These are phyloP conservation scores for Notodromas monacha DNA, from an alignment of 2,888 invertebrate species.

Conservation along the genomic window DNA sequence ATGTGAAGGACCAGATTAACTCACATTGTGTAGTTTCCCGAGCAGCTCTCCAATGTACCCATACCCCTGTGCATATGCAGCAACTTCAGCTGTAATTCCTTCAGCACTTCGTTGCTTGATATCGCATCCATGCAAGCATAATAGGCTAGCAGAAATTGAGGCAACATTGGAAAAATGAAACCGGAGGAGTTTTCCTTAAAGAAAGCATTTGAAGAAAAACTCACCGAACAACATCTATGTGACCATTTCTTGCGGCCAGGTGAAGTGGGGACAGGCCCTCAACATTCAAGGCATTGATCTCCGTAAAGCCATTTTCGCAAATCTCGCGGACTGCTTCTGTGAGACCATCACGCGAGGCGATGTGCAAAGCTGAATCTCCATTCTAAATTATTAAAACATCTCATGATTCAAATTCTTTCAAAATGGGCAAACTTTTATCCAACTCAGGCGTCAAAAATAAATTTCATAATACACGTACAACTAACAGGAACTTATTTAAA, in stretches of 20 bases:
- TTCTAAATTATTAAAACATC: no score
- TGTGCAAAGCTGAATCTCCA: conserved; percentile 26
- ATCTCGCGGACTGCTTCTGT: no score
- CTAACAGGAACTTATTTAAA: no score
- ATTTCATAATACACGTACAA: no score
- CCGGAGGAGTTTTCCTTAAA: no score
- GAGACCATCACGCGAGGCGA: conserved; percentile 23
- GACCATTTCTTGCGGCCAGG: conserved; percentile 32
- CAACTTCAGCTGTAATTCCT: conserved; percentile 36
- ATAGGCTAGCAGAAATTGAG: conserved; percentile 20
- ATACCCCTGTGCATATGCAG: conserved; percentile 37
- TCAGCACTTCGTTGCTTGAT: conserved; percentile 30
- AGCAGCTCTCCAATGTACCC: conserved; percentile 31
- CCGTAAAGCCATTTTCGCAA: no score
- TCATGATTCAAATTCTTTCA: no score
- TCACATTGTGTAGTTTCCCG: conserved; percentile 26
- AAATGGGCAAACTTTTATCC: no score
- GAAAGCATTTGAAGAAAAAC: no score
- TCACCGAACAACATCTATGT: conserved; percentile 30
- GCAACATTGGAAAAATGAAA: no score
- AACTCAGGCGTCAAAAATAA: no score
- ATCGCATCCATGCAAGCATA: conserved; percentile 34
- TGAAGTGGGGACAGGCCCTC: conserved; percentile 30
- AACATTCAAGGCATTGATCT: conserved; percentile 25
- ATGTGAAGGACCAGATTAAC: conserved; percentile 13